These are phyloP conservation scores for Caprella mutica DNA, from an alignment of 2,888 invertebrate genomes.

Conservation along the genomic window DNA sequence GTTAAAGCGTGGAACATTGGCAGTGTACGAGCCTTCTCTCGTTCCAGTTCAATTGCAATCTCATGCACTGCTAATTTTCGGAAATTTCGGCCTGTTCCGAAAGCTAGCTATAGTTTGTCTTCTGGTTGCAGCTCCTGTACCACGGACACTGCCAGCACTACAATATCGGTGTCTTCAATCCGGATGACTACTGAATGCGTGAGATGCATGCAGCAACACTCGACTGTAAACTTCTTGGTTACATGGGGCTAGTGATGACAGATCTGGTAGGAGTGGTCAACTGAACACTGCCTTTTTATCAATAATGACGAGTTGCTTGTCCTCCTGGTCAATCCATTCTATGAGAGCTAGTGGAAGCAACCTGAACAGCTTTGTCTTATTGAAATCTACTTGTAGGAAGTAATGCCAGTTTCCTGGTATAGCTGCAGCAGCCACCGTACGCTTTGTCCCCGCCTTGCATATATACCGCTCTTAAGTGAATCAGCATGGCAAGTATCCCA, in stretches of 20 bases:
- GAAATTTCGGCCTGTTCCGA: neutral
- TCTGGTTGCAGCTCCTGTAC: neutral
- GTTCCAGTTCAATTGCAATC: neutral
- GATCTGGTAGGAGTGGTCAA: neutral
- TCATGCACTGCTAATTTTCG: too few species aligned
- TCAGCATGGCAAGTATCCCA: constrained; percentile 7
- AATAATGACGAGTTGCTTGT: neutral
- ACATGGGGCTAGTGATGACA: neutral
- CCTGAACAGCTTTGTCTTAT: neutral
- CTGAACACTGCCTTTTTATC: neutral
- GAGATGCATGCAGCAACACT: too few species aligned
- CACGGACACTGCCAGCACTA: neutral
- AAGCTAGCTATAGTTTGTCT: neutral
- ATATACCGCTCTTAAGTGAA: neutral
- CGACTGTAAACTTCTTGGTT: neutral
- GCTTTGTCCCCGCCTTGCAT: neutral
- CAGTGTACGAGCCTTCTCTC: constrained; percentile 10
- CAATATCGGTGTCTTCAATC: too few species aligned
- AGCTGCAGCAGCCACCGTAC: neutral
- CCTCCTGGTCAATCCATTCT: neutral
- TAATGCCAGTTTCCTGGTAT: neutral
- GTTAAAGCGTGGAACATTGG: constrained; percentile 27
- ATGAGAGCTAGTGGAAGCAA: neutral
- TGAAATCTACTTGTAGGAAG: neutral
- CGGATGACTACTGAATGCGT: too few species aligned